phyloP scores from a whole-genome alignment of 2,113 vertebrate genomes.

The Uria aalge region DNA sequence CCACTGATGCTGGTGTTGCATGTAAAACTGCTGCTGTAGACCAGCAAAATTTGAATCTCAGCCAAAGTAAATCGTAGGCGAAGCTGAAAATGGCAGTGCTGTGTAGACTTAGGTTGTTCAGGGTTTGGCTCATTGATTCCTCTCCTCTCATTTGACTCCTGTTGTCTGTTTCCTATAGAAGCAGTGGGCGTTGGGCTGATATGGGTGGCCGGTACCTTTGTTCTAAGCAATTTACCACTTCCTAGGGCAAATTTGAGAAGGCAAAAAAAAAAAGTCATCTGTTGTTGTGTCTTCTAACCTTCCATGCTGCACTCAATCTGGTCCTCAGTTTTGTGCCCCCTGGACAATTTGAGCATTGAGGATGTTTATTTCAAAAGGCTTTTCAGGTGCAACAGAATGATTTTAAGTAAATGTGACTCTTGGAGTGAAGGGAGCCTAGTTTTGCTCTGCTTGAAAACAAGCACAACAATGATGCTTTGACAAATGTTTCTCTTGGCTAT shows the following conservation, averaged over 20 bases:
- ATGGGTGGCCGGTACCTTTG: background rate
- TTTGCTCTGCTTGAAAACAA: background rate
- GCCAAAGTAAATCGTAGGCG: background rate
- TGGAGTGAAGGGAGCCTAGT: background rate
- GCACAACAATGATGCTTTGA: background rate
- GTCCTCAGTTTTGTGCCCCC: background rate
- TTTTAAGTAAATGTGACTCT: constrained; percentile 16
- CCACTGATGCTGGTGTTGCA: rapidly evolving
- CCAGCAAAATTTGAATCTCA: background rate
- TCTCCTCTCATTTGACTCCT: background rate
- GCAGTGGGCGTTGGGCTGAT: rapidly evolving
- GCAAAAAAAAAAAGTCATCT: background rate
- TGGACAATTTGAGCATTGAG: background rate
- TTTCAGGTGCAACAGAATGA: constrained; percentile 44
- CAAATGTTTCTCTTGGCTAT: constrained; percentile 21
- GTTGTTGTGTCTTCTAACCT: background rate
- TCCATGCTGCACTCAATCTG: background rate
- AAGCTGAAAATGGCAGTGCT: background rate
- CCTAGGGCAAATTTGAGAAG: background rate
- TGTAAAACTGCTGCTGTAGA: background rate
- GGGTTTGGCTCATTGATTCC: background rate
- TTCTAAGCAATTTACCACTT: background rate
- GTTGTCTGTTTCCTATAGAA: background rate
- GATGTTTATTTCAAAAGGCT: background rate
- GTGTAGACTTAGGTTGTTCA: background rate